Evolutionary conservation across 1,140 invertebrate species (phyloP).

Genomic region (Zaprionus lachaisei): DNA sequence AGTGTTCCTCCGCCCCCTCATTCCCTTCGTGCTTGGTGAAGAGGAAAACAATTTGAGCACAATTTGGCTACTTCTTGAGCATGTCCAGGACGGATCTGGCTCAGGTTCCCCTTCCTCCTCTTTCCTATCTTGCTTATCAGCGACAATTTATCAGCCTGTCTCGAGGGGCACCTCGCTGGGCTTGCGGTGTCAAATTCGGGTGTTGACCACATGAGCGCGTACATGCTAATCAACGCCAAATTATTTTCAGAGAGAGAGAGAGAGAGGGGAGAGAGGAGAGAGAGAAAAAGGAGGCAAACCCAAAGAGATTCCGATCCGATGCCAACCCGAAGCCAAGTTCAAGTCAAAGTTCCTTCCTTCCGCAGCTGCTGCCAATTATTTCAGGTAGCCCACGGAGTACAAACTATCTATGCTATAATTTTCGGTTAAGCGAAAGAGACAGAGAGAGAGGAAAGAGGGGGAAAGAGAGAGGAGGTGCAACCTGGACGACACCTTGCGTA

Average conservation of each 20-base stretch:
- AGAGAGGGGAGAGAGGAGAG: background rate
- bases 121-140: slow-evolving; percentile 58
- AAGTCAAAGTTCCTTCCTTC: slow-evolving; percentile 43
- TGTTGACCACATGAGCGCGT: slow-evolving; percentile 79
- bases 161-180: background rate
- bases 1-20: background rate
- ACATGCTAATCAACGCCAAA: slow-evolving; percentile 81
- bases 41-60: slow-evolving; percentile 40
- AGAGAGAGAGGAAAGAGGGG: background rate
- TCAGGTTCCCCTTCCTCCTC: slow-evolving; percentile 10
- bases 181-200: slow-evolving; percentile 73
- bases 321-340: no score
- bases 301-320: background rate
- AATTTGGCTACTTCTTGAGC: slow-evolving; percentile 49
- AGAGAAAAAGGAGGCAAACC: background rate
- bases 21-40: background rate
- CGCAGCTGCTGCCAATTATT: slow-evolving; percentile 68
- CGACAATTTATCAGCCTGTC: slow-evolving; percentile 60
- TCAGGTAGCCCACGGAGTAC: slow-evolving; percentile 69
- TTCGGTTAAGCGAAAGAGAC: slow-evolving; percentile 12
- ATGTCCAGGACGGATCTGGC: background rate
- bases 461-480: background rate
- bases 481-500: slow-evolving; percentile 68
- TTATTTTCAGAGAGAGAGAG: slow-evolving; percentile 34
- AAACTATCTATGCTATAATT: slow-evolving; percentile 64